Base-by-base conservation (phyloP, 2,888 invertebrate species). In the Cheilosia pagana region DNA sequence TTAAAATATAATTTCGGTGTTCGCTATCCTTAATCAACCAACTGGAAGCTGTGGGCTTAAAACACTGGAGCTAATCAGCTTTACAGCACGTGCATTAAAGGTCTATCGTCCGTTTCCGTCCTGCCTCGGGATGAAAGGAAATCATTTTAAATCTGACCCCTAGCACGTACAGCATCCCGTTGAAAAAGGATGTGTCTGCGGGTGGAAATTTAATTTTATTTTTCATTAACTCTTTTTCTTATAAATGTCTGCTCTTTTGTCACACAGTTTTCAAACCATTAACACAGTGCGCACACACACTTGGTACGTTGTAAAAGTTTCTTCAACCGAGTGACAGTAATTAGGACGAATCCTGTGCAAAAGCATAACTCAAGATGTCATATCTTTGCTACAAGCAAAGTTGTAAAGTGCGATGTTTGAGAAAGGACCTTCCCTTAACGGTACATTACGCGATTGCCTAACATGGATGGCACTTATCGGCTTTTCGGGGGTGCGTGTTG, bases 281-380 rank as follows among this genome's bases (percentile, higher is more conserved):
- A 25, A 39, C 43, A 31, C n/a, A 28, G 12, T 3, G 3, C 19
- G 39, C 21, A 63, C 25, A 10, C n/a, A n/a, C 28, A 39, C 3
- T 10, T 2, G 50, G 16, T 16, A 0, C 8, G 16, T n/a, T 19
- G 16, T 45, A 8, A 60, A 79, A 67, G 65, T 79, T 79, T 65
- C 65, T 60, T 79, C 72, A 67, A 43, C 65, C 72, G 65, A 67
- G 53, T 79, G 79, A 67, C 79, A 67, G 74, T 65, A 79, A 79
- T 67, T 67, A 79, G 65, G 65, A 79, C 23, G 60, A 60, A 72
- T 65, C 35, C 67, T 67, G 43, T 74, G 74, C 53, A 67, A n/a
- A 25, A 41, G 41, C 43, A 74, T 79, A 79, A 74, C 72, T 79
- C 39, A 60, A 43, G 59, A 31, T 67, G 72, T 53, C 79, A 67